Evolutionary conservation across 1,140 invertebrate genomes (phyloP).

Genomic region (Drosophila nasuta): DNA sequence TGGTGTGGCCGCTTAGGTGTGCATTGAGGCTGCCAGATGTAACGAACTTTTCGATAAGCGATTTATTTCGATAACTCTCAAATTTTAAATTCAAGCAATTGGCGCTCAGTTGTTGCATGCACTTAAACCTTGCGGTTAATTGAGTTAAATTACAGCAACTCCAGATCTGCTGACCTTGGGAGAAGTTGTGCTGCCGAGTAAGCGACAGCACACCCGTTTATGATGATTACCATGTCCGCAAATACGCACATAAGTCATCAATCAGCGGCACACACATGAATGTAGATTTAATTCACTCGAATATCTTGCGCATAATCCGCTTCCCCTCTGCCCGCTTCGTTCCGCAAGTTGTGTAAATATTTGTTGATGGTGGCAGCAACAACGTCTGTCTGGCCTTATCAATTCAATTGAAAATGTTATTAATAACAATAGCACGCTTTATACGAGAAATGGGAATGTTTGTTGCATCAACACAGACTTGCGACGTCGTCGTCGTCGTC

Average conservation of each 20-base stretch:
- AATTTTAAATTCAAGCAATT: not conserved
- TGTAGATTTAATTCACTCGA: constrained; percentile 7
- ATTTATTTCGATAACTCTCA: not conserved
- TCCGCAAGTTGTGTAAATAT: constrained; percentile 35
- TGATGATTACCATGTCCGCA: constrained; percentile 1
- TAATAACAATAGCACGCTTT: constrained; percentile 80
- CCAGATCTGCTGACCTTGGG: constrained; percentile 42
- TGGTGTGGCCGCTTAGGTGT: not conserved
- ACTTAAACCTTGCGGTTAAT: constrained; percentile 43
- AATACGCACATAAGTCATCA: constrained; percentile 45
- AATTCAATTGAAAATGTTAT: constrained; percentile 73
- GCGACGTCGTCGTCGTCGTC: not conserved
- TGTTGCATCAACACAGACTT: constrained; percentile 56
- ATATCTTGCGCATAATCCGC: constrained; percentile 32
- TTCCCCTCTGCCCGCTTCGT: not conserved
- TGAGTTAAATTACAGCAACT: constrained; percentile 61
- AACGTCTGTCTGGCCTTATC: constrained; percentile 56
- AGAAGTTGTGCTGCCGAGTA: constrained; percentile 33
- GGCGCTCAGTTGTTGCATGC: not conserved
- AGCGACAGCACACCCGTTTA: constrained; percentile 25
- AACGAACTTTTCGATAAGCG: not conserved
- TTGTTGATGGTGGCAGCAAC: constrained; percentile 26
- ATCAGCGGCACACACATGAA: constrained; percentile 39
- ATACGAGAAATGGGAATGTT: constrained; percentile 44
- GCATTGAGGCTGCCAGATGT: not conserved